Evolutionary conservation across 1,140 invertebrate genomes (phyloP).

Genomic region (Trinorchestia longiramus): DNA sequence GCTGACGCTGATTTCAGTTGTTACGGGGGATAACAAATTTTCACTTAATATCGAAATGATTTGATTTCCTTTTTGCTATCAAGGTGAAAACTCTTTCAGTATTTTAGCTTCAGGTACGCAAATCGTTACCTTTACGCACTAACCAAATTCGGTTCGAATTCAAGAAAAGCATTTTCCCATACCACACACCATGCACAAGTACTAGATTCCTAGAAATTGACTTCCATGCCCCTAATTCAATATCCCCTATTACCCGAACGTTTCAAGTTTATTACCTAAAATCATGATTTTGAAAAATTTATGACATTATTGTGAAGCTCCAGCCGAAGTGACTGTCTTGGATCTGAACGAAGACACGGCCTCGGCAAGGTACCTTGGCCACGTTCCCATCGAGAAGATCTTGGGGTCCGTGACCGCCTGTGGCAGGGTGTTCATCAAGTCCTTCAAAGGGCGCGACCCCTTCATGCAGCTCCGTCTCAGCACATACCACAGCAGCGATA

Average conservation of each 20-base stretch:
- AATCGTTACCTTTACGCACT: neutral
- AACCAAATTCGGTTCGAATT: neutral
- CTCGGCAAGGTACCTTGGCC: neutral
- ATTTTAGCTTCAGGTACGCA: too few species aligned
- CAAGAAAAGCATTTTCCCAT: neutral
- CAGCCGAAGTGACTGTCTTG: neutral
- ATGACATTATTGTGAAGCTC: neutral
- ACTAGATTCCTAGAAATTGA: neutral
- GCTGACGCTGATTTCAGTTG: too few species aligned
- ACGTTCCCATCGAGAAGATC: neutral
- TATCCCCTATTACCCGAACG: neutral
- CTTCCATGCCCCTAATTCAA: neutral
- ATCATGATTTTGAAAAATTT: neutral
- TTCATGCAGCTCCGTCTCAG: neutral
- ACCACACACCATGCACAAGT: neutral
- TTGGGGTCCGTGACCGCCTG: neutral
- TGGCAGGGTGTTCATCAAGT: neutral
- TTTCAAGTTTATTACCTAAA: neutral
- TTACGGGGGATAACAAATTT: too few species aligned
- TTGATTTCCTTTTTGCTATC: too few species aligned
- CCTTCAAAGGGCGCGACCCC: constrained; percentile 13
- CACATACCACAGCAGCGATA: neutral
- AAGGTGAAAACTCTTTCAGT: too few species aligned
- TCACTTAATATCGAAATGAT: too few species aligned
- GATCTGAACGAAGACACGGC: neutral